Evolutionary conservation across 2,797 vertebrate genomes (phyloP), one percentile per base, ranked within the genome.

Genomic region (Poecilia gillii): DNA sequence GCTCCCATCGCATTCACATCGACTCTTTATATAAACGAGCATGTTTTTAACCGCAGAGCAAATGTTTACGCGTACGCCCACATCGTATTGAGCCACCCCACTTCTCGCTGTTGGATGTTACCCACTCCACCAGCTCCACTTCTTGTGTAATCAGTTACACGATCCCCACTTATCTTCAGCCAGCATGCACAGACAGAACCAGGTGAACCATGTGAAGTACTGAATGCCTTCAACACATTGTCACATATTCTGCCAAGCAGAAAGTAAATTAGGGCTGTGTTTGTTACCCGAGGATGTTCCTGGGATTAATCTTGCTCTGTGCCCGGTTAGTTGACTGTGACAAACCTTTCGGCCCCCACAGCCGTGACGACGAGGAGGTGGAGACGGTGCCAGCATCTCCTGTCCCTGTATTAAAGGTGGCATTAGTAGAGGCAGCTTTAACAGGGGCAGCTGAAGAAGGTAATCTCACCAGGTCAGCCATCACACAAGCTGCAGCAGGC

Each of bases 381-480:
- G 51, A 55, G 76, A 84, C 25, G n/a, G n/a, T 70, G 76, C 31
- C 70, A 75, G 33, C 6, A 71, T 89, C 86, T 89, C 88, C 88
- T 88, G 88, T 87, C 80, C 77, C 86, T 89, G 88, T 93, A 90
- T 92, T 87, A 82, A 90, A 87, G 89, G 87, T 86, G 75, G 87
- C 82, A 90, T 87, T 87, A 91, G 87, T 53, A 77, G 66, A 84
- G 80, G 74, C 78, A 87, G 85, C 66, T 36, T 83, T 87, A 83
- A 88, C 57, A 80, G 85, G 88, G 93, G 92, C 94, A 95, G 94
- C 94, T 95, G 94, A 89, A 91, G 90, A 85, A 88, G 92, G 88
- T 94, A 95, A 95, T 95, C 91, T 95, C 94, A 93, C 87, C 92
- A 93, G 95, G 95, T 95, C 94, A 93, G 79, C 84, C 90, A 82